A percentile compares a stretch with the other conserved stretches of the same genome.
These are phyloP conservation scores for Lepus europaeus DNA, from an alignment of 2,113 vertebrate species.

Conservation along the genomic window DNA sequence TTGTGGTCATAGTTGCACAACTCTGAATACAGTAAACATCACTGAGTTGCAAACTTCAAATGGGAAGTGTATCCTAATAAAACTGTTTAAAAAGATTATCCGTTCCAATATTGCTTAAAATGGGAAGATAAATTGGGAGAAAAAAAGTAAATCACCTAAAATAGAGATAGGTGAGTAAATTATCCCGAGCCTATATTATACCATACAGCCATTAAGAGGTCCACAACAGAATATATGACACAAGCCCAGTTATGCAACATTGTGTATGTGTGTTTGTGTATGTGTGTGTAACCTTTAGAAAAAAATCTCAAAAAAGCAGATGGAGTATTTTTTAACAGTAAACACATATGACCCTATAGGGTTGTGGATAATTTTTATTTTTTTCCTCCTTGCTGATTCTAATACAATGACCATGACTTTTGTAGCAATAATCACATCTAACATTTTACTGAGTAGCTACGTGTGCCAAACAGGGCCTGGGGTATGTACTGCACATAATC, in stretches of 20 bases:
- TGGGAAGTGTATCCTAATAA: not conserved
- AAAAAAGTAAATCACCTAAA: slow-evolving; percentile 7
- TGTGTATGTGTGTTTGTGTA: not conserved
- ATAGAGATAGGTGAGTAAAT: not conserved
- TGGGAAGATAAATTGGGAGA: not conserved
- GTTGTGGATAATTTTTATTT: not conserved
- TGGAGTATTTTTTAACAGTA: not conserved
- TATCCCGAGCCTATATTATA: slow-evolving; percentile 6
- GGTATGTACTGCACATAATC: not conserved
- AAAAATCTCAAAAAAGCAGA: not conserved
- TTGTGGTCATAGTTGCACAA: not conserved
- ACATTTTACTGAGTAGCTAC: not conserved
- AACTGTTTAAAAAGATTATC: slow-evolving; percentile 32
- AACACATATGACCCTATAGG: not conserved
- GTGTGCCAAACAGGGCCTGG: not conserved
- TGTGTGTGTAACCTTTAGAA: not conserved
- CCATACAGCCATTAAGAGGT: not conserved
- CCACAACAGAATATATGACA: not conserved
- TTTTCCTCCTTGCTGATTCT: slow-evolving; percentile 38
- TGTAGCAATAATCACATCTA: not conserved
- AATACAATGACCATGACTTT: not conserved
- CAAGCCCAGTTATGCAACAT: not conserved
- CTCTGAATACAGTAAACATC: not conserved
- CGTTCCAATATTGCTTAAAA: not conserved
- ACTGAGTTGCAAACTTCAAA: not conserved